Conservation (phyloP, 2,113 vertebrate genomes). For the Saimiri boliviensis region DNA sequence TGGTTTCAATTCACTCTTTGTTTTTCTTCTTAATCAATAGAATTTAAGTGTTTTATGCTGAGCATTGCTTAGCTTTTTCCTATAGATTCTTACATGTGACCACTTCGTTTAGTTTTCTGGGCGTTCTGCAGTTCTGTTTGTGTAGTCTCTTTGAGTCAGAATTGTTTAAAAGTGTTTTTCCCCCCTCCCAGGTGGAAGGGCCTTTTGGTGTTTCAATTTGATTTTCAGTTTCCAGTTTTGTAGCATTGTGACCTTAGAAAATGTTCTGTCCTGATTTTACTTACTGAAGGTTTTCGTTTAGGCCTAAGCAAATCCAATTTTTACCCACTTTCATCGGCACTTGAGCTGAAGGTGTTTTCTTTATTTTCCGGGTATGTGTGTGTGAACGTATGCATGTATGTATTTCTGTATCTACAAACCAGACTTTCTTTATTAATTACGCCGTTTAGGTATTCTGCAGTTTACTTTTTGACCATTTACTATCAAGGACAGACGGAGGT, state of each 20-base stretch:
- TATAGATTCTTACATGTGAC: background rate
- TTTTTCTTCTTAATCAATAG: background rate
- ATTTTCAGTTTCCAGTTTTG: background rate
- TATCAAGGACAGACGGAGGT: background rate
- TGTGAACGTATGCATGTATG: background rate
- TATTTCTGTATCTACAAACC: background rate
- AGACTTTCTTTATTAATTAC: background rate
- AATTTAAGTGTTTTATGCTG: background rate
- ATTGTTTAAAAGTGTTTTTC: background rate
- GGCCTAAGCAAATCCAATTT: background rate
- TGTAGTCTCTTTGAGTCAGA: background rate
- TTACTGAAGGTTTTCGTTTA: background rate
- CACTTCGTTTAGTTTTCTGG: background rate
- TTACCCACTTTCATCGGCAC: background rate
- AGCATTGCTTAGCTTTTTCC: background rate
- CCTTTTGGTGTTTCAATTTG: conserved; percentile 19
- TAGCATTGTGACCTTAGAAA: background rate
- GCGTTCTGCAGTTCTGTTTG: background rate
- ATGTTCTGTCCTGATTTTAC: background rate
- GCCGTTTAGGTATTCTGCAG: background rate
- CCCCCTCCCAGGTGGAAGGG: background rate
- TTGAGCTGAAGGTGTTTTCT: background rate
- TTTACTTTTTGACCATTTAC: background rate
- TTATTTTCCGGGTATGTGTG: background rate
- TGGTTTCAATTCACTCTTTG: background rate